Percentiles rank a stretch among this genome's conserved stretches.
Evolutionary conservation across 2,888 invertebrate genomes (phyloP).

Genomic region (Eudemis profundana): DNA sequence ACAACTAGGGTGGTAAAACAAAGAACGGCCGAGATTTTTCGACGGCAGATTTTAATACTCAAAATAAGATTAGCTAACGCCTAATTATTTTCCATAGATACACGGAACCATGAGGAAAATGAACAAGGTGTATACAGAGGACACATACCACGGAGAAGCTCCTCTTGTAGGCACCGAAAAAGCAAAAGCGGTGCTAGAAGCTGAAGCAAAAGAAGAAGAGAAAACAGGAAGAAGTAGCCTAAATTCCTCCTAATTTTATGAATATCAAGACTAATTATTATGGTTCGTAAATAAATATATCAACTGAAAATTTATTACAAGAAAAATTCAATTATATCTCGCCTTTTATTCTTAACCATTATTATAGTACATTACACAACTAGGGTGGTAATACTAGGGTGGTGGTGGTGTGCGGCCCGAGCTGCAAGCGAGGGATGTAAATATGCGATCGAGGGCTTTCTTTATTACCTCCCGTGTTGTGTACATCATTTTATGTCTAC

Average conservation of each 20-base stretch:
- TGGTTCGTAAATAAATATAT: not conserved
- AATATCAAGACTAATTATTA: not conserved
- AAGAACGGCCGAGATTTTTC: not conserved
- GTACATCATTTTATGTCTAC: too few relatives aligned
- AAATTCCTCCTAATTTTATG: constrained; percentile 1
- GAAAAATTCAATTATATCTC: too few relatives aligned
- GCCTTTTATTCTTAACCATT: too few relatives aligned
- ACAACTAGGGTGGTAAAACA: too few relatives aligned
- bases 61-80: too few relatives aligned
- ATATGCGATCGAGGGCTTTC: too few relatives aligned
- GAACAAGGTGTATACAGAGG: constrained; percentile 88
- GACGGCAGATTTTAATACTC: not conserved
- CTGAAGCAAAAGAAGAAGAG: constrained; percentile 64
- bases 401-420: too few relatives aligned
- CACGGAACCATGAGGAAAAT: constrained; percentile 88
- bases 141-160: constrained; percentile 86
- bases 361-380: too few relatives aligned
- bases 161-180: constrained; percentile 78
- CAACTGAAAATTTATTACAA: too few relatives aligned
- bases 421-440: too few relatives aligned
- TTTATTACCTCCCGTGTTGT: too few relatives aligned
- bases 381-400: too few relatives aligned
- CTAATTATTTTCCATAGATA: constrained; percentile 72
- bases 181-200: constrained; percentile 70
- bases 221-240: constrained; percentile 25